Base-by-base conservation (phyloP, 1,140 invertebrate species). In the Acyrthosiphon pisum region DNA sequence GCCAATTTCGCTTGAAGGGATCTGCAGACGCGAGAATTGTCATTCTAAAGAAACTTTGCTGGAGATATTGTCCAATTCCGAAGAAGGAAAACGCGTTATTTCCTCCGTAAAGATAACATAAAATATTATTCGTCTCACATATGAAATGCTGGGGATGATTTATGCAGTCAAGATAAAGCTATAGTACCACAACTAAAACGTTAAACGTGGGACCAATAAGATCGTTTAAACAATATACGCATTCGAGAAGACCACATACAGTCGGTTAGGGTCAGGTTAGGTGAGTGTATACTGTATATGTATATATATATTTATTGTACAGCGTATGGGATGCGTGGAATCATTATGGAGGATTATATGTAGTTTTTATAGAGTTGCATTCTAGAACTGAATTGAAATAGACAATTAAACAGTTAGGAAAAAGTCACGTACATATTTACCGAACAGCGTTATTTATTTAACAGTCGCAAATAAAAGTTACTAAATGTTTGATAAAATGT, bases 321-420 rank as follows among this genome's bases (percentile, higher is more conserved):
- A n/a, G 30, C 18, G 60, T 76, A 76, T 76, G n/a, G 60, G n/a
- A n/a, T n/a, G 8, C 2, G 11, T 30, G 11, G 23, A 26, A 46
- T 86, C 41, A 86, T 86, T 86, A 86, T 46, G 26, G 84, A 86
- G 84, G 84, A 86, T 86, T 86, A 41, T 86, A 41, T 44, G 84
- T 86, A 46, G 41, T 46, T 84, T 84, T 84, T 41, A 84, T 84
- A 44, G 37, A 30, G 37, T 84, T 84, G 23, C 41, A 26, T 11
- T 84, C 9, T 26, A 1, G 9, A 84, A 44, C 83, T 84, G 84
- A 86, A 86, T 46, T 86, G 41, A 86, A 86, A 46, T 86, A 44
- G 44, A 46, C 30, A 86, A 86, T 86, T 86, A 44, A 86, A 86
- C 37, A 30, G 9, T 41, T 86, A 44, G 30, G 41, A 22, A 86